Evolutionary conservation across 2,113 vertebrate species (phyloP).

Genomic region (Camarhynchus parvulus): DNA sequence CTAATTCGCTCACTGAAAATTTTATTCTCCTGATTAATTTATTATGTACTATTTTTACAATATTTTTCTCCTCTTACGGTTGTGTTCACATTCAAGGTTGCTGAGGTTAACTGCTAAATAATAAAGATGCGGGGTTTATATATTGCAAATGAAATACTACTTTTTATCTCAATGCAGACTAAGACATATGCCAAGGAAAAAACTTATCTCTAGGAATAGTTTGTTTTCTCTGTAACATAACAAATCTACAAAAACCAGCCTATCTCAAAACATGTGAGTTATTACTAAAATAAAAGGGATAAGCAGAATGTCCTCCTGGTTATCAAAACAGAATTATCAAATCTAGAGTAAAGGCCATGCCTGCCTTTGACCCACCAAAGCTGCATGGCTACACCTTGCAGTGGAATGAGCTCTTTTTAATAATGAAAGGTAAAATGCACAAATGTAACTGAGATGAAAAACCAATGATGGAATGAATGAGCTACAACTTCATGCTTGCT

Average conservation of each 20-base stretch:
- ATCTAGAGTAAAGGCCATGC: slow-evolving; percentile 33
- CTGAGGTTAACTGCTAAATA: slow-evolving; percentile 2
- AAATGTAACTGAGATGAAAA: not conserved
- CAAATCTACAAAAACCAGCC: not conserved
- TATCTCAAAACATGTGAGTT: not conserved
- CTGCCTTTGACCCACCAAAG: not conserved
- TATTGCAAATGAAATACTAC: not conserved
- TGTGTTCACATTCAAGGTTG: slow-evolving; percentile 10
- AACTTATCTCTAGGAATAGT: slow-evolving; percentile 21
- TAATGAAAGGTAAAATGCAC: not conserved
- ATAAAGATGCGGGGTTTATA: not conserved
- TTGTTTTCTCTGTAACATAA: slow-evolving; percentile 1
- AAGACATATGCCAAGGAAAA: slow-evolving; percentile 2
- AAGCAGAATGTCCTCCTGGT: slow-evolving; percentile 19
- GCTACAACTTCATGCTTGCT: not conserved
- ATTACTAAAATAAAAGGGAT: not conserved
- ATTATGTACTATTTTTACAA: not conserved
- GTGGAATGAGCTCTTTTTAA: not conserved
- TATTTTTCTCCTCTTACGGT: not conserved
- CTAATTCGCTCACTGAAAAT: not conserved
- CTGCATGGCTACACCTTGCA: not conserved
- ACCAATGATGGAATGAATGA: not conserved
- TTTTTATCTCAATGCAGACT: not conserved
- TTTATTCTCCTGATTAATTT: not conserved
- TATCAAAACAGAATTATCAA: slow-evolving; percentile 18